A percentile compares a stretch with the other conserved stretches of the same genome.
These are phyloP conservation scores for Philotrypesis tridentata DNA, from an alignment of 1,140 invertebrate genomes.

Conservation along the genomic window DNA sequence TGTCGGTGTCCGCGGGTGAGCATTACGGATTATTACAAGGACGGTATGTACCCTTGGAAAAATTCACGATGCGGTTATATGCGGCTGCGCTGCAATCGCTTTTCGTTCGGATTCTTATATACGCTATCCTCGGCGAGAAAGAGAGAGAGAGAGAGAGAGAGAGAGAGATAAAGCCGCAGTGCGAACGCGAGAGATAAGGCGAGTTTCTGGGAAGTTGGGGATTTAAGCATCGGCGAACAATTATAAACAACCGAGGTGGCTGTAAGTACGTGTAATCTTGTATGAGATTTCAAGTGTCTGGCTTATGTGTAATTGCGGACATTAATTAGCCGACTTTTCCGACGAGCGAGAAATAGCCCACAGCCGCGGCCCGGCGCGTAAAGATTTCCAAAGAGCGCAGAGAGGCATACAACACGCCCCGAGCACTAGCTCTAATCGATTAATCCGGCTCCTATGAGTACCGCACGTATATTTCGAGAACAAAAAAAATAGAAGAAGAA, in stretches of 20 bases:
- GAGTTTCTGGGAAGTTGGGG: too few relatives aligned
- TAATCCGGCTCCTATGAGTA: conserved; percentile 15
- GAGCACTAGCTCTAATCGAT: conserved; percentile 9
- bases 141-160: too few relatives aligned
- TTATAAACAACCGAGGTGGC: too few relatives aligned
- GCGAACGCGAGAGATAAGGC: too few relatives aligned
- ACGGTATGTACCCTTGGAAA: too few relatives aligned
- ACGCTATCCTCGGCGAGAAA: too few relatives aligned
- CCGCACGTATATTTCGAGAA: background rate
- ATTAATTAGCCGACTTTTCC: background rate
- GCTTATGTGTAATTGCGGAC: background rate
- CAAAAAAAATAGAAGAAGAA: too few relatives aligned
- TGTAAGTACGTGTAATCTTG: too few relatives aligned
- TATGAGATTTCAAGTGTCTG: background rate
- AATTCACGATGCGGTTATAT: too few relatives aligned
- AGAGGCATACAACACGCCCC: background rate
- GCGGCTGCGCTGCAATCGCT: too few relatives aligned
- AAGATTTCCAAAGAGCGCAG: conserved; percentile 16
- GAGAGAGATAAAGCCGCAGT: too few relatives aligned
- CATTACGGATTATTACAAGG: conserved; percentile 27
- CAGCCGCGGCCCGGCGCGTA: background rate
- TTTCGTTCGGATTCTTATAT: too few relatives aligned
- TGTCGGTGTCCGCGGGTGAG: background rate
- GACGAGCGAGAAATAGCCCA: background rate
- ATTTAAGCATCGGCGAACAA: background rate